phyloP scores from a whole-genome alignment of 1,140 invertebrate genomes.

The Myzus persicae region DNA sequence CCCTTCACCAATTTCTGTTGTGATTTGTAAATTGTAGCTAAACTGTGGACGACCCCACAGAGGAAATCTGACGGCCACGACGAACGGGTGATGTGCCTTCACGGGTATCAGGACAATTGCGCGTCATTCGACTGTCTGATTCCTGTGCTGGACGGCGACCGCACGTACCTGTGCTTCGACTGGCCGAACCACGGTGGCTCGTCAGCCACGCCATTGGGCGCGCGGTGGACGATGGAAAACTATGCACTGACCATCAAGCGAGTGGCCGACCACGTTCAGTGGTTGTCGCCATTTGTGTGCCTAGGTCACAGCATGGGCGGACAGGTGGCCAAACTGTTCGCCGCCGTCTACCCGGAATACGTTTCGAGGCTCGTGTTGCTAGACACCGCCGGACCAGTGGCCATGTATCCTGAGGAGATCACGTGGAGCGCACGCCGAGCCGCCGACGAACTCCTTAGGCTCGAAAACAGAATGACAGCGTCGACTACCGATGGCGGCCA shows the following conservation, averaged over 20 bases:
- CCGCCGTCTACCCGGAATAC: slow-evolving; percentile 77
- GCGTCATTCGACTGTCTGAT: slow-evolving; percentile 85
- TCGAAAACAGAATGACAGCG: slow-evolving; percentile 59
- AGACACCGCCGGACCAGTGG: slow-evolving; percentile 66
- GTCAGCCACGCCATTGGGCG: slow-evolving; percentile 76
- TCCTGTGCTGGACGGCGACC: slow-evolving; percentile 71
- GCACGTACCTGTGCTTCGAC: slow-evolving; percentile 75
- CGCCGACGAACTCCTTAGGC: slow-evolving; percentile 61
- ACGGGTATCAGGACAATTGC: slow-evolving; percentile 89
- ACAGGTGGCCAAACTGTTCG: slow-evolving; percentile 79
- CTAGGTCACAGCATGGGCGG: slow-evolving; percentile 84
- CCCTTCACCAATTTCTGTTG: neutral
- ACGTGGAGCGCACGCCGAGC: slow-evolving; percentile 61
- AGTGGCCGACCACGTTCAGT: slow-evolving; percentile 79
- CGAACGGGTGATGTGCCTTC: slow-evolving; percentile 74
- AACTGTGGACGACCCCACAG: slow-evolving; percentile 70
- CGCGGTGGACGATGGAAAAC: slow-evolving; percentile 78
- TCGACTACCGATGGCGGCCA: slow-evolving; percentile 36
- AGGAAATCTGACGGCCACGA: slow-evolving; percentile 58
- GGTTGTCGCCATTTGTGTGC: slow-evolving; percentile 73
- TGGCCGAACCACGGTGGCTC: slow-evolving; percentile 84
- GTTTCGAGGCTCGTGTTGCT: slow-evolving; percentile 76
- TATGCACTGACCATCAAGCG: slow-evolving; percentile 72
- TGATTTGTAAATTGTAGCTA: slow-evolving; percentile 66
- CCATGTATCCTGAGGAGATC: slow-evolving; percentile 4